Percentiles rank a stretch among this genome's conserved stretches.
phyloP scores from a whole-genome alignment of 2,113 vertebrate species.

The Bufo gargarizans region DNA sequence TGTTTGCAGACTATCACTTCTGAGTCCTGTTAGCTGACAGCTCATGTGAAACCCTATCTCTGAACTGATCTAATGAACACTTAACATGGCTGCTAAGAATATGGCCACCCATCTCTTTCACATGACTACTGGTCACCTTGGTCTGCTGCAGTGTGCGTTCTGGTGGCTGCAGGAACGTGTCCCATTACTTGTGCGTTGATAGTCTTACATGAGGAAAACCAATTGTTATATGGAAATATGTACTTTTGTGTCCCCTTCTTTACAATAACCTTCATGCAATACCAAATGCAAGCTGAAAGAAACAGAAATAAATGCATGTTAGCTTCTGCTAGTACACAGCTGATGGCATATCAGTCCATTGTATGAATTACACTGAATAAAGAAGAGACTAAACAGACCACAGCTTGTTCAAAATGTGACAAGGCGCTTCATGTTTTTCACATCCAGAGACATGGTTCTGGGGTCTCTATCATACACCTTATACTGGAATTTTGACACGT shows the following conservation, averaged over 20 bases:
- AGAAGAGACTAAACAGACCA: neutral
- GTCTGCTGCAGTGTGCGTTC: neutral
- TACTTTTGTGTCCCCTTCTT: neutral
- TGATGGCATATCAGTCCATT: neutral
- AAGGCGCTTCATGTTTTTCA: no score
- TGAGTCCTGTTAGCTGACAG: no score
- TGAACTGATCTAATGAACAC: no score
- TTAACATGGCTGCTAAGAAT: neutral
- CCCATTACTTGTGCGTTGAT: neutral
- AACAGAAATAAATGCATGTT: neutral
- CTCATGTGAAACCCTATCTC: no score
- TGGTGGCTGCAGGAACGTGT: neutral
- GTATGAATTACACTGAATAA: neutral
- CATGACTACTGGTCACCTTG: constrained; percentile 17
- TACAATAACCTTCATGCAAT: constrained; percentile 30
- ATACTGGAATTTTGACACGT: no score
- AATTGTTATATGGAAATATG: constrained; percentile 23
- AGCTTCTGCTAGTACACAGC: neutral
- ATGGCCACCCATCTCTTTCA: neutral
- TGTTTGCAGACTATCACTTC: no score
- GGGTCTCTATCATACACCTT: neutral
- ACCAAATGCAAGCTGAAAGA: constrained; percentile 20
- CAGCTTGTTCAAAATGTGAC: no score
- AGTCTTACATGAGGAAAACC: constrained; percentile 10
- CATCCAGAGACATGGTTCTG: neutral